These are phyloP conservation scores for Schrankia costaestrigalis DNA, from an alignment of 2,888 invertebrate genomes.

Conservation along the genomic window DNA sequence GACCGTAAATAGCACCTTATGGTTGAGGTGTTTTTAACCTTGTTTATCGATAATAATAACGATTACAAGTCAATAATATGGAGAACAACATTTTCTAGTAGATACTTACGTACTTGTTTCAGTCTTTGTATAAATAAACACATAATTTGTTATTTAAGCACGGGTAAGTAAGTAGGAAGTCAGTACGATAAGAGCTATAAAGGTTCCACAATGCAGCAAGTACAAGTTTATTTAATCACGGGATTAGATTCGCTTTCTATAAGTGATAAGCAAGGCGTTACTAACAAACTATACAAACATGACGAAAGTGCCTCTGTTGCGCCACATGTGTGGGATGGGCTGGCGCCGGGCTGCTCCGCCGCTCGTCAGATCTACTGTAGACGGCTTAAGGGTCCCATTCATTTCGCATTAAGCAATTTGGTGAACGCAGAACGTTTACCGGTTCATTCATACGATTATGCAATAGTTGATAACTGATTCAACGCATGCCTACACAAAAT, in stretches of 20 bases:
- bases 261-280: constrained; percentile 60
- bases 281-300: constrained; percentile 72
- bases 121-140: too few species aligned
- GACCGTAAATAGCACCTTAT: constrained; percentile 57
- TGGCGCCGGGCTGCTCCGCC: constrained; percentile 68
- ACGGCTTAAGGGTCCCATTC: constrained; percentile 72
- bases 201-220: constrained; percentile 33
- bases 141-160: too few species aligned
- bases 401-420: constrained; percentile 77
- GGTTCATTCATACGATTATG: constrained; percentile 71
- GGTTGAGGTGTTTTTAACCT: constrained; percentile 52
- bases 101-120: background rate
- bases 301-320: constrained; percentile 76
- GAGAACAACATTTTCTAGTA: too few species aligned
- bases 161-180: background rate
- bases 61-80: too few species aligned
- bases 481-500: too few species aligned
- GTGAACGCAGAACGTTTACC: constrained; percentile 70
- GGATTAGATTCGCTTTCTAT: constrained; percentile 61
- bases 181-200: background rate
- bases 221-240: constrained; percentile 39
- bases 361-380: constrained; percentile 51
- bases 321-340: constrained; percentile 77
- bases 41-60: constrained; percentile 40
- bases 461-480: too few species aligned